phyloP scores from a whole-genome alignment of 2,113 vertebrate species.

The Tychaedon coryphoeus region DNA sequence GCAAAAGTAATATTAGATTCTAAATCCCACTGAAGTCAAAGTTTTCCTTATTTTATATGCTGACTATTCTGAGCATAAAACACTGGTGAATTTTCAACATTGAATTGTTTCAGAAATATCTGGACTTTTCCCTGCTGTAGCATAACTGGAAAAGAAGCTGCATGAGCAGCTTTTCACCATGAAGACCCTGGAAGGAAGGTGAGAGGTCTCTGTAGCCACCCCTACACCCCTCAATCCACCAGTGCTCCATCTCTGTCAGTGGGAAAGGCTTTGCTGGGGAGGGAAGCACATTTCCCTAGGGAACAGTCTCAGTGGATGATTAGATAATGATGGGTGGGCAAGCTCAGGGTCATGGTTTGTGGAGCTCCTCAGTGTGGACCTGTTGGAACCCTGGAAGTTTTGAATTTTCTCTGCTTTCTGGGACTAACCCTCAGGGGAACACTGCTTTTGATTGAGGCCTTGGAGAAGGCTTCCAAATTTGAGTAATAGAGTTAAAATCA shows the following conservation, averaged over 20 bases:
- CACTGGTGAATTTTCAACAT: background rate
- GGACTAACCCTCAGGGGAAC: too few relatives aligned
- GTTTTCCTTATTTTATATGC: background rate
- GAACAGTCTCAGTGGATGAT: background rate
- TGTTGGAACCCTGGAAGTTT: too few relatives aligned
- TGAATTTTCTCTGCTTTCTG: too few relatives aligned
- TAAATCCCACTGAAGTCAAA: background rate
- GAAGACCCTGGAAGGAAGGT: background rate
- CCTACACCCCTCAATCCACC: background rate
- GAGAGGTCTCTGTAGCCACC: background rate
- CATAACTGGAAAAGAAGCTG: background rate
- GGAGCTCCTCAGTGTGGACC: background rate
- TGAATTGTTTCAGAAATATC: background rate
- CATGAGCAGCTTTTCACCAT: background rate
- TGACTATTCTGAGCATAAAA: background rate
- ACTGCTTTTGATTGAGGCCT: too few relatives aligned
- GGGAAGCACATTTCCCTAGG: background rate
- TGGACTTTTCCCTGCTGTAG: background rate
- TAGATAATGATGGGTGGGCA: background rate
- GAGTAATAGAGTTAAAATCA: too few relatives aligned
- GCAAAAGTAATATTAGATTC: rapidly evolving
- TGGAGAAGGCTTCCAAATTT: too few relatives aligned
- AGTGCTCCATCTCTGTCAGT: background rate
- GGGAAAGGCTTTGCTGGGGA: background rate
- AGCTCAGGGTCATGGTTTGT: background rate